phyloP scores from a whole-genome alignment of 23 tunicate genomes.

The Corella eumyota region DNA sequence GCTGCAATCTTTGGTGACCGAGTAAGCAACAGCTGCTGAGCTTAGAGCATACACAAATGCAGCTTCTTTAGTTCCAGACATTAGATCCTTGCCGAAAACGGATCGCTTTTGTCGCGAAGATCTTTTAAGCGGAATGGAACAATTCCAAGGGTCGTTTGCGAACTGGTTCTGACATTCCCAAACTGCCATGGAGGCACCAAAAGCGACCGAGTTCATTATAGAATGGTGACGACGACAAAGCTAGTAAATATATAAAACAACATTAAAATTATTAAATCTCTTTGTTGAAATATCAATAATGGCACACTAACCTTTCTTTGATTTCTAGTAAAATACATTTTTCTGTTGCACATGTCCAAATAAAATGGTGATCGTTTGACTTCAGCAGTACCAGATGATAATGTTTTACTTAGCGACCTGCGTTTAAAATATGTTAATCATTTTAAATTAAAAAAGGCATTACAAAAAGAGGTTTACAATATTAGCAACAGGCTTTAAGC shows the following conservation, averaged over 20 bases:
- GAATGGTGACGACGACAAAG: constrained; percentile 31
- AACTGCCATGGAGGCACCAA: constrained; percentile 36
- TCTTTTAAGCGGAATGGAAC: constrained; percentile 22
- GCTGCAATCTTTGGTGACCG: constrained; percentile 55
- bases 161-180: constrained; percentile 67
- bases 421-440: no score
- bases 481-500: background rate
- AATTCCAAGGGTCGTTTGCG: constrained; percentile 51
- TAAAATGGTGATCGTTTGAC: no score
- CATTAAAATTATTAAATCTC: background rate
- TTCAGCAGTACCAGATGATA: no score
- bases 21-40: constrained; percentile 67
- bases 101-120: constrained; percentile 1
- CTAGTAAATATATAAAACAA: constrained; percentile 10
- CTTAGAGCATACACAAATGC: constrained; percentile 76
- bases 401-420: no score
- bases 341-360: no score
- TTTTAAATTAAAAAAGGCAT: no score
- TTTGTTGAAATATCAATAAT: background rate
- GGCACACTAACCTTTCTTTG: no score
- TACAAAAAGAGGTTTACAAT: no score
- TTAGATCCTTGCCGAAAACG: constrained; percentile 4
- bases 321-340: no score
- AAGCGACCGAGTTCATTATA: constrained; percentile 49
- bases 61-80: constrained; percentile 47